These are phyloP conservation scores for Tamias sibiricus DNA, from an alignment of 2,113 vertebrate species.

Conservation along the genomic window DNA sequence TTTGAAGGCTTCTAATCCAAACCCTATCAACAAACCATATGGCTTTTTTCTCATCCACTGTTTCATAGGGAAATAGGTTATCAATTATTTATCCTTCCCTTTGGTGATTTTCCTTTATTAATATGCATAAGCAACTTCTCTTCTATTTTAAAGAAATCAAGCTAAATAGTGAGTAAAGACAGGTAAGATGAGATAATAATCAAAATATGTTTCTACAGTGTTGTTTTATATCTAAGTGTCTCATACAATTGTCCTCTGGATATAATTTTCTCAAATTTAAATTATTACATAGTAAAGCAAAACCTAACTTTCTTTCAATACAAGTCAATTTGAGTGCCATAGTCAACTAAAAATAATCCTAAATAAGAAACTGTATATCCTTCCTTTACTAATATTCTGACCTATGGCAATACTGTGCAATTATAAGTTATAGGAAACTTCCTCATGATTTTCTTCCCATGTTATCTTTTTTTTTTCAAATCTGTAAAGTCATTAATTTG, in stretches of 20 bases:
- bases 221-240: neutral
- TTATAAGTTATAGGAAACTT: neutral
- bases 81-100: constrained; percentile 55
- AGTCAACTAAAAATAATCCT: neutral
- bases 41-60: neutral
- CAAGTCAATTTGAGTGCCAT: neutral
- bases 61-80: constrained; percentile 41
- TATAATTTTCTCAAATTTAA: constrained; percentile 36
- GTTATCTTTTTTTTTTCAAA: neutral
- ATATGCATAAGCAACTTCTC: neutral
- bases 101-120: constrained; percentile 7
- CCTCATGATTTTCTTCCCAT: neutral
- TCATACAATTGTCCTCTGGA: neutral
- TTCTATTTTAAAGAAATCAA: constrained; percentile 33
- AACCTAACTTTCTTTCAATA: neutral
- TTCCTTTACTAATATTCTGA: neutral
- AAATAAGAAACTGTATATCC: neutral
- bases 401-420: neutral
- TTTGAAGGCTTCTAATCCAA: constrained; percentile 56
- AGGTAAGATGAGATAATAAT: neutral
- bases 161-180: neutral
- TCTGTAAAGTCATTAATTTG: neutral
- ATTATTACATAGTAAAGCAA: neutral
- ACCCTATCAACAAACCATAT: neutral
- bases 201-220: neutral